These are phyloP conservation scores for Sipha flava DNA, from an alignment of 1,140 invertebrate species.

Conservation along the genomic window DNA sequence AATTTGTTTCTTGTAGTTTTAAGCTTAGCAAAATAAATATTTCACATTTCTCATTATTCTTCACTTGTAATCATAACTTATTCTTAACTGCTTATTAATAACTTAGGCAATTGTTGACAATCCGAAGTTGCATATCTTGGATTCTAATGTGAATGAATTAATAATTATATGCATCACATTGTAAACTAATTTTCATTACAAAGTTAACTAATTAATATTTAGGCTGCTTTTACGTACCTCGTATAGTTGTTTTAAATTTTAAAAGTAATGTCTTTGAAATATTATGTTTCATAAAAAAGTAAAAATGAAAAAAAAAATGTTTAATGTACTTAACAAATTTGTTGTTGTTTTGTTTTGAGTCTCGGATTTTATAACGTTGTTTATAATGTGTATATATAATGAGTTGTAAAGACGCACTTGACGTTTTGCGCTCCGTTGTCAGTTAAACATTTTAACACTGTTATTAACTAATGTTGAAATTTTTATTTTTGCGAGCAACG, in stretches of 20 bases:
- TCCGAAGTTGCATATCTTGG: conserved; percentile 30
- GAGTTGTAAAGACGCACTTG: conserved; percentile 15
- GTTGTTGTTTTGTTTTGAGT: conserved; percentile 16
- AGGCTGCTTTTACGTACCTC: conserved; percentile 1
- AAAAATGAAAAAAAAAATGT: background rate
- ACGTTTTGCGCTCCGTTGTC: conserved; percentile 9
- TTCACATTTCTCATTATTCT: background rate
- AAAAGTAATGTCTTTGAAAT: background rate
- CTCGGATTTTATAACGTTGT: conserved; percentile 26
- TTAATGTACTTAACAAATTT: conserved; percentile 21
- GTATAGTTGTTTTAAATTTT: background rate
- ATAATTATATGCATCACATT: background rate
- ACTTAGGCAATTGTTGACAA: conserved; percentile 30
- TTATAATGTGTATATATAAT: conserved; percentile 21
- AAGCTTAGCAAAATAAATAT: background rate
- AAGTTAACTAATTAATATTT: background rate
- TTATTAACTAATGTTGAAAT: background rate
- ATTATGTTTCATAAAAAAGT: conserved; percentile 2
- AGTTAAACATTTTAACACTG: background rate
- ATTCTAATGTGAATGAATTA: background rate
- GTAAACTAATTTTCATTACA: background rate
- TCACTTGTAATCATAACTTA: conserved; percentile 9
- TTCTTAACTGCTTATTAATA: background rate
- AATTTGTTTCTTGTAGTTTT: conserved; percentile 12
- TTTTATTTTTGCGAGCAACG: background rate